These are phyloP conservation scores for Phrixothrix hirtus DNA, from an alignment of 2,888 invertebrate species.

Conservation along the genomic window DNA sequence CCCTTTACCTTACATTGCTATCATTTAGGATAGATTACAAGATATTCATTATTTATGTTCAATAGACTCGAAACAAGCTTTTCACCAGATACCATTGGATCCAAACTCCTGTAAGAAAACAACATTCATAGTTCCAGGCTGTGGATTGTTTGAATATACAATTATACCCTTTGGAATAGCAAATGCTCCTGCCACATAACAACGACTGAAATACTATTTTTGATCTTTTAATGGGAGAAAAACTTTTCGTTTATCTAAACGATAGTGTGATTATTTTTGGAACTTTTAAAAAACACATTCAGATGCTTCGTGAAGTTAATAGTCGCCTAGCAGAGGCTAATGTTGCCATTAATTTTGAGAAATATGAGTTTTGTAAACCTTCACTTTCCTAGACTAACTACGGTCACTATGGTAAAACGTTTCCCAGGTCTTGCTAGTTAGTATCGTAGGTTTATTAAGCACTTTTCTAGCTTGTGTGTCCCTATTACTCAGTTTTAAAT, in stretches of 20 bases:
- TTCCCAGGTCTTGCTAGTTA: no score
- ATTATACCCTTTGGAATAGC: constrained; percentile 34
- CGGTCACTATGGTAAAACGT: no score
- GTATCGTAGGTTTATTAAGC: no score
- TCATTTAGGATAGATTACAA: constrained; percentile 33
- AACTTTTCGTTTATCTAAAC: constrained; percentile 34
- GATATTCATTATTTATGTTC: constrained; percentile 35
- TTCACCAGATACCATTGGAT: constrained; percentile 39
- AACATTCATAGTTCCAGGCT: constrained; percentile 41
- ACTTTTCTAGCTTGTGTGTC: no score
- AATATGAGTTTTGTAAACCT: no score
- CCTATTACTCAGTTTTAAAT: no score
- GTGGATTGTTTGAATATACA: constrained; percentile 40
- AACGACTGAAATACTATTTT: constrained; percentile 34
- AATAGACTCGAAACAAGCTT: constrained; percentile 35
- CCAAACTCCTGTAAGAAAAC: constrained; percentile 36
- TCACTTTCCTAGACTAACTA: no score
- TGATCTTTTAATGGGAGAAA: neutral
- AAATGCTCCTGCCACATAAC: constrained; percentile 32
- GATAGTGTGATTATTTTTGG: constrained; percentile 36
- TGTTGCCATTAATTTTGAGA: no score
- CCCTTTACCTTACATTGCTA: constrained; percentile 36
- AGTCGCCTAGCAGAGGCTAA: no score
- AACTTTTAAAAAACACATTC: constrained; percentile 22
- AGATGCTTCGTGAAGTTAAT: constrained; percentile 30